Conservation (phyloP, 2,888 invertebrate genomes). For the Sussaba pulchella region DNA sequence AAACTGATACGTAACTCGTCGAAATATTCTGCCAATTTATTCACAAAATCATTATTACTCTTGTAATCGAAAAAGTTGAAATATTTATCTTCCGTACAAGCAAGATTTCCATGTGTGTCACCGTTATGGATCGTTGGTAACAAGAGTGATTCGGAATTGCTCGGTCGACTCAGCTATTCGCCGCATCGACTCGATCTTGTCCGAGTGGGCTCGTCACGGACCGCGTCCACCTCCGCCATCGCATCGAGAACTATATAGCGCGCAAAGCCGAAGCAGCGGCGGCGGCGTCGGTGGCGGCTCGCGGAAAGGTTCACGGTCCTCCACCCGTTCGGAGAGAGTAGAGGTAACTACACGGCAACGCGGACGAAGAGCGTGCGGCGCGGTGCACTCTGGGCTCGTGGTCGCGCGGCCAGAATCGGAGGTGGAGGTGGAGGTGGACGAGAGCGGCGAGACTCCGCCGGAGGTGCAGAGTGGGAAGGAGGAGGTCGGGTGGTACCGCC, state of each 20-base stretch:
- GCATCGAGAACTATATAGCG: constrained; percentile 36
- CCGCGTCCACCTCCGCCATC: constrained; percentile 33
- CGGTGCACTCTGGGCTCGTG: constrained; percentile 43
- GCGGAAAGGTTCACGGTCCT: constrained; percentile 34
- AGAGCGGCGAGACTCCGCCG: constrained; percentile 31
- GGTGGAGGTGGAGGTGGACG: constrained; percentile 53
- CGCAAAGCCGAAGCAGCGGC: no score
- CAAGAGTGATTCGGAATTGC: not conserved
- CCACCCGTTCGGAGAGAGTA: constrained; percentile 20
- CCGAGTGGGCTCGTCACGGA: constrained; percentile 9
- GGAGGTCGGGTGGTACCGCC: constrained; percentile 48
- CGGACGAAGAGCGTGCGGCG: constrained; percentile 25
- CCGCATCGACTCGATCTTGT: not conserved
- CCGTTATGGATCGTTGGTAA: not conserved
- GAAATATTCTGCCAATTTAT: no score
- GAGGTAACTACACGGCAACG: constrained; percentile 25
- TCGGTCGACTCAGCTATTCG: constrained; percentile 11
- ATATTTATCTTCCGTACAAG: no score
- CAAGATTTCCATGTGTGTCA: not conserved
- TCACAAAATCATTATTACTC: no score
- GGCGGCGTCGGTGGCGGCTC: constrained; percentile 5
- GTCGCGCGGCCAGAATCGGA: constrained; percentile 35
- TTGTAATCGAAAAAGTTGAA: no score
- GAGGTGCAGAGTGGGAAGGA: constrained; percentile 48
- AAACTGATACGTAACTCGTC: not conserved